Percentiles rank a stretch among this genome's conserved stretches.
phyloP scores from a whole-genome alignment of 2,888 invertebrate genomes.

The Eristalis tenax region DNA sequence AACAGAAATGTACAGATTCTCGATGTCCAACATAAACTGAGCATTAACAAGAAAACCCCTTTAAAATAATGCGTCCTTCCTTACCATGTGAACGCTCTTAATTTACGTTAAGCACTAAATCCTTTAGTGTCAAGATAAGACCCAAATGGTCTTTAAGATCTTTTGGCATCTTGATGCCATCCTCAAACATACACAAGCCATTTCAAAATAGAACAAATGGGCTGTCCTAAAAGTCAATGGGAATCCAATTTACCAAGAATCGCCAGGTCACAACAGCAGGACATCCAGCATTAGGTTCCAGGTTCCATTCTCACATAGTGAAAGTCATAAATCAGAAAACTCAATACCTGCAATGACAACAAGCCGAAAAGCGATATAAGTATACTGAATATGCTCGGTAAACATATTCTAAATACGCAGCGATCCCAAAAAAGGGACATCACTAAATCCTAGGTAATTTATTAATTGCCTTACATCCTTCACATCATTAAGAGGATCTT shows the following conservation, averaged over 20 bases:
- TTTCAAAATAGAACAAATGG: slow-evolving; percentile 49
- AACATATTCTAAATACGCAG: slow-evolving; percentile 43
- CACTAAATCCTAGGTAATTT: slow-evolving; percentile 63
- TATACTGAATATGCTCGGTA: slow-evolving; percentile 18
- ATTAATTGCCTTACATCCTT: slow-evolving; percentile 68
- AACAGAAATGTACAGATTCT: background rate
- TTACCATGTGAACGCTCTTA: background rate
- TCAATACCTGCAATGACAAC: slow-evolving; percentile 41
- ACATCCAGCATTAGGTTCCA: slow-evolving; percentile 11
- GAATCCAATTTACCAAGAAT: slow-evolving; percentile 56
- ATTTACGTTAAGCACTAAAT: slow-evolving; percentile 16
- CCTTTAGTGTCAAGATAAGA: slow-evolving; percentile 1
- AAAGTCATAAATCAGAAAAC: slow-evolving; percentile 34
- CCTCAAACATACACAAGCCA: slow-evolving; percentile 10
- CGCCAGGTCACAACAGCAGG: slow-evolving; percentile 49
- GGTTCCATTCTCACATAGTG: slow-evolving; percentile 10
- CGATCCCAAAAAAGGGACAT: slow-evolving; percentile 48
- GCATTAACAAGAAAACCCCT: background rate
- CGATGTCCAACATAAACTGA: background rate
- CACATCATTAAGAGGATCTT: slow-evolving; percentile 62
- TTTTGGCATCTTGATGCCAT: slow-evolving; percentile 38
- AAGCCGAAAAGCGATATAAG: slow-evolving; percentile 9
- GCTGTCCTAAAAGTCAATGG: slow-evolving; percentile 55
- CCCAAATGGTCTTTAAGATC: slow-evolving; percentile 25
- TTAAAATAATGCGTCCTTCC: background rate